Evolutionary conservation across 2,113 vertebrate genomes (phyloP), one percentile per base, ranked within the genome.

Genomic region (Catharus minimus): DNA sequence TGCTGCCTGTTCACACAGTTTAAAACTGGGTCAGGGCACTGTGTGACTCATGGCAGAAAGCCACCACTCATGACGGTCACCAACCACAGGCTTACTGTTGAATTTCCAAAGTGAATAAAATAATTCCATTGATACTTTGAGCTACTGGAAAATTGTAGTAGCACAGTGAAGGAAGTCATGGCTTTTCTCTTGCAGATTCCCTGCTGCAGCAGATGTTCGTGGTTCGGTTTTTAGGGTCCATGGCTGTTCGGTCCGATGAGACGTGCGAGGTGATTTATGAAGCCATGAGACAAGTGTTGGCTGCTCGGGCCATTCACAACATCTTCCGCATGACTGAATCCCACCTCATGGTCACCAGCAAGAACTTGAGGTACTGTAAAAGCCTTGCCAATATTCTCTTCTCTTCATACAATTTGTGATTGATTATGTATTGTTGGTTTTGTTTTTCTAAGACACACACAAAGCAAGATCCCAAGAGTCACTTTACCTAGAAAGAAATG

Each of bases 271-370:
- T 99, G 69, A 99, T 99, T 69, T 99, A 99, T 3, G 99, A 99
- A 96, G 99, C 99, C 1, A 99, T 99, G 99, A 98, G 99, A 88
- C 99, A 99, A 96, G 99, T 99, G 20, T 77, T 99, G 80, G 99
- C 99, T 5, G 99, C 99, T 20, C 97, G 99, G 10, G 99, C 99
- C 50, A 99, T 99, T 66, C 99, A 99, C 94, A 99, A 99, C 97
- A 99, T 99, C 96, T 99, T 99, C 97, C 98, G 98, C 21, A 99
- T 97, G 92, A 98, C 98, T 1, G 99, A 99, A 62, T 98, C 99
- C 11, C 99, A 99, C 53, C 98, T 99, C 94, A 98, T 99, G 98
- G 98, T 99, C 93, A 99, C 98, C 95, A 99, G 98, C 87, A 98
- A 97, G 68, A 97, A 93, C 72, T 49, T 99, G 94, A 98, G 98